Evolutionary conservation across 2,888 invertebrate genomes (phyloP).

Genomic region (Heteromurus nitidus): DNA sequence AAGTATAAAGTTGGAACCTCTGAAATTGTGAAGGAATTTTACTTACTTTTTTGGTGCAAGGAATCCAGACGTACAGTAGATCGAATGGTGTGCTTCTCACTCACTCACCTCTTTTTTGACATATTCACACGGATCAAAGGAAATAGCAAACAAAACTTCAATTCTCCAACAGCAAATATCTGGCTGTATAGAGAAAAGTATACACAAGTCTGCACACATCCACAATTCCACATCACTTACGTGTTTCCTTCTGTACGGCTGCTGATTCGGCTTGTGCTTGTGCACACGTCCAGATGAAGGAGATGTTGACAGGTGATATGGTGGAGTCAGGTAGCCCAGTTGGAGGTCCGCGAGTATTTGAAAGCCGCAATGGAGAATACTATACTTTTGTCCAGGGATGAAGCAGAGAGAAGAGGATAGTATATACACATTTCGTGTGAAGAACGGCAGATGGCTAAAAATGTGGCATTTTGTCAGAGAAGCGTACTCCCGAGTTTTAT

Average conservation of each 20-base stretch:
- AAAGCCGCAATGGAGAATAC: conserved; percentile 54
- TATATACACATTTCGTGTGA: not conserved
- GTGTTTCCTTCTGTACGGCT: conserved; percentile 15
- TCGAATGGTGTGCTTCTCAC: no score
- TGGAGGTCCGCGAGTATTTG: conserved; percentile 62
- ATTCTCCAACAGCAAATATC: no score
- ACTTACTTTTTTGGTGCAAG: no score
- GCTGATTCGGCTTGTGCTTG: not conserved
- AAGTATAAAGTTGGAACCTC: no score
- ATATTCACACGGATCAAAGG: no score
- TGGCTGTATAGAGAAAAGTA: not conserved
- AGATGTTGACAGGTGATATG: conserved; percentile 33
- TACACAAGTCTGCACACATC: not conserved
- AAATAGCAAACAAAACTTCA: no score
- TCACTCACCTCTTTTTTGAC: no score
- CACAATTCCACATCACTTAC: conserved; percentile 32
- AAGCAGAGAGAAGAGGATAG: not conserved
- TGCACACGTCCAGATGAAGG: conserved; percentile 13
- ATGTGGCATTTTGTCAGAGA: no score
- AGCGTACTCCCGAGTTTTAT: no score
- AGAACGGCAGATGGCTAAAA: not conserved
- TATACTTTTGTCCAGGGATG: conserved; percentile 1
- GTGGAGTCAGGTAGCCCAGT: conserved; percentile 53
- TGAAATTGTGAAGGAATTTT: no score
- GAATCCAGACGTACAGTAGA: no score